Percentiles rank a stretch among this genome's conserved stretches.
phyloP scores from a whole-genome alignment of 2,113 vertebrate species.

The Mormyrus iriodes region DNA sequence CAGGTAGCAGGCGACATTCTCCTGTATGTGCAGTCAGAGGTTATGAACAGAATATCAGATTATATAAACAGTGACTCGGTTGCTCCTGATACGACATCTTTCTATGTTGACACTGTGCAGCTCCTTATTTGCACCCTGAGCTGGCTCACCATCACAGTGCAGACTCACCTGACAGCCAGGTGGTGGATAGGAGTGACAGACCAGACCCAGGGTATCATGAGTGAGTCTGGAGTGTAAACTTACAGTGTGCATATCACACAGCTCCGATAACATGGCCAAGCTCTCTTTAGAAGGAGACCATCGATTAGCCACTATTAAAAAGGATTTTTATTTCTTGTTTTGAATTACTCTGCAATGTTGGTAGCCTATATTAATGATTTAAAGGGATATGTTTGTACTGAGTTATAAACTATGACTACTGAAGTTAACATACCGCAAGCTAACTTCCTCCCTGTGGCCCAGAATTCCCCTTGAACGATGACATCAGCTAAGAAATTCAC shows the following conservation, averaged over 20 bases:
- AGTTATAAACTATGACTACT: not conserved
- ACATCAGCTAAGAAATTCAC: not conserved
- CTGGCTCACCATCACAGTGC: not conserved
- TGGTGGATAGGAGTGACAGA: not conserved
- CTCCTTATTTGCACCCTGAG: not conserved
- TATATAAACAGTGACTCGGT: not conserved
- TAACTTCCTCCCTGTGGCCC: not conserved
- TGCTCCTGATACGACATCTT: not conserved
- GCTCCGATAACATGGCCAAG: not conserved
- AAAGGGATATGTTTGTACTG: not conserved
- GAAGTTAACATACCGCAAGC: slow-evolving; percentile 2
- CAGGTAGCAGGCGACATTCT: not conserved
- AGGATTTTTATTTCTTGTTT: not conserved
- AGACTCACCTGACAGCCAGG: not conserved
- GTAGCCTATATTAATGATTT: not conserved
- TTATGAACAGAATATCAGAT: not conserved
- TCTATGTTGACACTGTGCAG: not conserved
- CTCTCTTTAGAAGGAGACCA: not conserved
- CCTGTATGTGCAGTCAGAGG: not conserved
- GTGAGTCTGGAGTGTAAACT: not conserved
- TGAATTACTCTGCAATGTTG: not conserved
- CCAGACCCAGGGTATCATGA: not conserved
- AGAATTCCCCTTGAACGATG: not conserved
- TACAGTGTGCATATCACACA: not conserved
- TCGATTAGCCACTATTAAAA: not conserved